Evolutionary conservation across 2,797 vertebrate genomes (phyloP), one percentile per base, ranked within the genome.

Genomic region (Catostomus latipinnis): DNA sequence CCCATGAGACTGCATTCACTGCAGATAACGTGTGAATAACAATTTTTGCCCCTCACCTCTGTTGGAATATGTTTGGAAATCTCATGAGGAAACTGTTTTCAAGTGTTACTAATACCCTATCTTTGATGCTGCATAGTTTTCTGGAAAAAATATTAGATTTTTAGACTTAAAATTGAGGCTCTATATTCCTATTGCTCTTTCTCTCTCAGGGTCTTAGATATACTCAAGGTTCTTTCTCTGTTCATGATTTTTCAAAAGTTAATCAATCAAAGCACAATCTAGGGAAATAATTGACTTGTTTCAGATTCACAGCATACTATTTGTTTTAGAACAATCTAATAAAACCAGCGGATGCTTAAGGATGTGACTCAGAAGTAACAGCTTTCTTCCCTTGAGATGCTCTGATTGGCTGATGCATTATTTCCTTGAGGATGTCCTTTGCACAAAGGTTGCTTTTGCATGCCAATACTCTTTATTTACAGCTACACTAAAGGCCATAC

Each of bases 391-490:
- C 76, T 54, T 45, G 76, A 78, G 76, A 62, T 70, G n/a, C 48
- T 78, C 49, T 62, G 67, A 78, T 53, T 69, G 76, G 76, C 76
- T 70, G 57, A 53, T 52, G 8, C 53, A 78, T 78, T 70, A 78
- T 69, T 69, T 78, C 66, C 67, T 78, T 62, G 22, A 61, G 66
- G 76, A 78, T 78, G 49, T 78, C 57, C 34, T 52, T 45, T 61
- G 48, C 5, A 56, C 67, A 70, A 70, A 78, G 76, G 66, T 78
- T 70, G 57, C 76, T 14, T 78, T 78, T 78, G 76, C 76, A 78
- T 78, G 56, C 70, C 76, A 78, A 78, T 78, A 70, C 67, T 12
- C 14, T 78, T 34, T 71, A 78, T 78, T 78, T 78, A 22, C 34
- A 70, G 76, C 56, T 62, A 43, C 66, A 16, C 18, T 70, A 67